phyloP scores from a whole-genome alignment of 1,140 invertebrate genomes.

The Musca vetustissima region DNA sequence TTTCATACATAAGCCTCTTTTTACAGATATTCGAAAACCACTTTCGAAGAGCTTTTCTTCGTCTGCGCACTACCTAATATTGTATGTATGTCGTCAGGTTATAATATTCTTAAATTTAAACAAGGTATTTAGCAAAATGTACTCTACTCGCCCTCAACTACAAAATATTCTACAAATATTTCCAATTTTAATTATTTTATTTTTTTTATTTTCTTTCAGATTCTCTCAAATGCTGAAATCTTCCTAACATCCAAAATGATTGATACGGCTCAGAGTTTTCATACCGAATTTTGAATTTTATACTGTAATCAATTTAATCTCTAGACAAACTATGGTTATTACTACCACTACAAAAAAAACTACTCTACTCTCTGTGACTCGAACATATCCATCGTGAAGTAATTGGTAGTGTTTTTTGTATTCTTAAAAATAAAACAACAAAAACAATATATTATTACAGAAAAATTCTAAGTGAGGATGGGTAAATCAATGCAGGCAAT shows the following conservation, averaged over 20 bases:
- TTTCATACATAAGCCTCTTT: no score
- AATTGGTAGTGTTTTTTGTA: neutral
- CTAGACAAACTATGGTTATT: neutral
- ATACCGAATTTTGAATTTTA: constrained; percentile 73
- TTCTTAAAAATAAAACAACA: neutral
- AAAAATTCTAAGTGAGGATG: no score
- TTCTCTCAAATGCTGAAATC: constrained; percentile 57
- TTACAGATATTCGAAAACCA: no score
- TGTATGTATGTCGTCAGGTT: no score
- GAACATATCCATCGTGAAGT: constrained; percentile 1
- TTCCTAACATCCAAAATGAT: constrained; percentile 75
- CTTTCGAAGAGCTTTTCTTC: no score
- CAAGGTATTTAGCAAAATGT: no score
- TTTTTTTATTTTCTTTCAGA: constrained; percentile 30
- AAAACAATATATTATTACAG: neutral
- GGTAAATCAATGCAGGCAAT: no score
- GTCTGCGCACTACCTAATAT: no score
- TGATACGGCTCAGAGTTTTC: constrained; percentile 75
- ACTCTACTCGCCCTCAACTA: no score
- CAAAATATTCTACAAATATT: no score
- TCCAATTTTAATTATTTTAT: no score
- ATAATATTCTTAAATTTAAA: no score
- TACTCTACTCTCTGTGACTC: constrained; percentile 4
- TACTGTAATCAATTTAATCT: neutral
- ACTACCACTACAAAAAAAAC: neutral